These are phyloP conservation scores for Archaeoteleia sp. DNA, from an alignment of 2,888 invertebrate genomes.

Conservation along the genomic window DNA sequence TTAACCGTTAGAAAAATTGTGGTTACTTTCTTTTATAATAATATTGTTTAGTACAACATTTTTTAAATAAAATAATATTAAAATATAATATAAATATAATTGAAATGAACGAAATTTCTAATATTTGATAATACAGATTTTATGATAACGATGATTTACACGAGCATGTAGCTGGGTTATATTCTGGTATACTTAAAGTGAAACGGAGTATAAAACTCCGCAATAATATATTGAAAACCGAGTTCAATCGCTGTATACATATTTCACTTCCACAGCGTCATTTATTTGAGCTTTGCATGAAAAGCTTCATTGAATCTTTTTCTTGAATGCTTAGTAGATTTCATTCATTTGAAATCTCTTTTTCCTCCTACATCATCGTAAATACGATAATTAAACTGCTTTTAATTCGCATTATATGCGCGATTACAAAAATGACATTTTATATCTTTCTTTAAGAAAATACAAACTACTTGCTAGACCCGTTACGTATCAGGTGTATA, in stretches of 20 bases:
- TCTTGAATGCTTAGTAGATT: constrained; percentile 9
- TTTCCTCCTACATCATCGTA: neutral
- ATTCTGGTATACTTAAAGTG: constrained; percentile 1
- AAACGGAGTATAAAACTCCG: constrained; percentile 4
- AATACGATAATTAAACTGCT: constrained; percentile 10
- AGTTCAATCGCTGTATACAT: constrained; percentile 9
- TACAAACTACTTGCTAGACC: no score
- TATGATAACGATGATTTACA: no score
- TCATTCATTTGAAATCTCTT: constrained; percentile 8
- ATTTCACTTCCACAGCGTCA: constrained; percentile 11
- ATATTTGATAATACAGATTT: no score
- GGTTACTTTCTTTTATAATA: no score
- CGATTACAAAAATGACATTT: constrained; percentile 3
- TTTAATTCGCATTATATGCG: neutral
- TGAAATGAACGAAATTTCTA: no score
- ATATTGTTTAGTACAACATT: no score
- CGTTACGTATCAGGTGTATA: no score
- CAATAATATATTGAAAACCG: constrained; percentile 11
- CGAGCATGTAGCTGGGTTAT: no score
- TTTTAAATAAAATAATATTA: no score
- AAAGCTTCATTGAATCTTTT: constrained; percentile 8
- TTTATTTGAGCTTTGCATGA: constrained; percentile 17
- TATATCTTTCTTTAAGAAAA: no score
- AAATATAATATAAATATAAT: no score
- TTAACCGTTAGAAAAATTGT: no score